phyloP scores from a whole-genome alignment of 2,888 invertebrate genomes.

The Xestia sexstrigata region DNA sequence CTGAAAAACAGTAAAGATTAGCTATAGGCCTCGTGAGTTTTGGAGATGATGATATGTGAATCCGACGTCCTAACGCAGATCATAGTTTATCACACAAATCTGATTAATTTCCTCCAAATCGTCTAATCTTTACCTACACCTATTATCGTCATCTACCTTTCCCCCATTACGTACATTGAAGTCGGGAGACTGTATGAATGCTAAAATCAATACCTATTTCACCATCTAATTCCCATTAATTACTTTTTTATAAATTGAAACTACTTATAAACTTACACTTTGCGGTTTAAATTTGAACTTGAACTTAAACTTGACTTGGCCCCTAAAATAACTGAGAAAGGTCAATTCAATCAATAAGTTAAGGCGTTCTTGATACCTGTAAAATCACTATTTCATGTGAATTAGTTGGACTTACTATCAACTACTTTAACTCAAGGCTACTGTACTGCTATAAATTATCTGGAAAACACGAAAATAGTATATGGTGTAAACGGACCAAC shows the following conservation, averaged over 20 bases:
- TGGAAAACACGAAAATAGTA: neutral
- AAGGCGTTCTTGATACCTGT: conserved; percentile 2
- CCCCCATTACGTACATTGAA: neutral
- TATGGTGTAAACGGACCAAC: neutral
- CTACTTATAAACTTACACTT: conserved; percentile 1
- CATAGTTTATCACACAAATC: neutral
- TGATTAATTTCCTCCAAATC: neutral
- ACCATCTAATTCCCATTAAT: neutral
- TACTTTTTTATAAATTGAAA: conserved; percentile 15
- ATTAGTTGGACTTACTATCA: neutral
- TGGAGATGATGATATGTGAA: neutral
- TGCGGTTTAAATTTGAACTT: conserved; percentile 21
- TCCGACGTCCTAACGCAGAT: neutral
- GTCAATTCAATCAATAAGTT: conserved; percentile 30
- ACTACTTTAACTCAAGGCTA: neutral
- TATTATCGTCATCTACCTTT: neutral
- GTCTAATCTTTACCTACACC: neutral
- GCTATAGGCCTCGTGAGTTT: too few relatives aligned
- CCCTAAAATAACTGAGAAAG: conserved; percentile 27
- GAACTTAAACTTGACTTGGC: conserved; percentile 31
- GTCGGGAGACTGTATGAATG: neutral
- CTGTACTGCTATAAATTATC: neutral
- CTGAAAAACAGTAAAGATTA: too few relatives aligned
- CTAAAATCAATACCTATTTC: neutral
- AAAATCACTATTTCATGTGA: neutral